These are phyloP conservation scores for Boulengeromyrus knoepffleri DNA, from an alignment of 2,113 vertebrate genomes.

Conservation along the genomic window DNA sequence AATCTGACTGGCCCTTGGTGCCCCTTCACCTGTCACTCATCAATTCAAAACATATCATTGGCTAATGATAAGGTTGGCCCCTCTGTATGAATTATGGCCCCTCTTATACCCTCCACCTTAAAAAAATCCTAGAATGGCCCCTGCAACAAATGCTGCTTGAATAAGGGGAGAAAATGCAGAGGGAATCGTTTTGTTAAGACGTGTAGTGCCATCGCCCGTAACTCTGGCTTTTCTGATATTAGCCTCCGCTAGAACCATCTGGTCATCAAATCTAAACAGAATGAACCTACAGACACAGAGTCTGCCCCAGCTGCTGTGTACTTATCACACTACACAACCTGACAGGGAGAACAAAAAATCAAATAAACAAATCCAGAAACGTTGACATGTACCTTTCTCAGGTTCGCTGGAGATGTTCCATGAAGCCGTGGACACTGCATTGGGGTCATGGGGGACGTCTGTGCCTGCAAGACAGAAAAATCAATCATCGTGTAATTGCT, in stretches of 20 bases:
- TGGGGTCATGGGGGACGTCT: slow-evolving; percentile 68
- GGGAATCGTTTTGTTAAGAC: background rate
- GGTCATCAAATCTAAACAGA: slow-evolving; percentile 45
- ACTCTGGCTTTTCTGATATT: background rate
- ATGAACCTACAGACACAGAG: slow-evolving; percentile 53
- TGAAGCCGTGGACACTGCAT: slow-evolving; percentile 69
- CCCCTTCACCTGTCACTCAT: background rate
- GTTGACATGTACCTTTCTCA: slow-evolving; percentile 61
- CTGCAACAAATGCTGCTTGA: background rate
- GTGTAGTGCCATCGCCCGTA: background rate
- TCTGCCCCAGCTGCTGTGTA: slow-evolving; percentile 39
- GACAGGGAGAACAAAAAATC: slow-evolving; percentile 23
- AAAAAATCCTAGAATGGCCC: background rate
- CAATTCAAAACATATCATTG: background rate
- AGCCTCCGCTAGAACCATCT: slow-evolving; percentile 23
- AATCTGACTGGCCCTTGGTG: background rate
- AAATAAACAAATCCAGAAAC: slow-evolving; percentile 14
- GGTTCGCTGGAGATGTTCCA: slow-evolving; percentile 83
- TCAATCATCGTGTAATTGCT: background rate
- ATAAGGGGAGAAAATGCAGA: background rate
- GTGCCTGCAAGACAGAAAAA: slow-evolving; percentile 62
- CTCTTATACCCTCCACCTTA: background rate
- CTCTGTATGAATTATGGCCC: background rate
- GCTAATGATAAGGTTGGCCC: background rate
- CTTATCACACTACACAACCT: slow-evolving; percentile 50